phyloP scores from a whole-genome alignment of 2,797 vertebrate species.

The Semotilus atromaculatus region DNA sequence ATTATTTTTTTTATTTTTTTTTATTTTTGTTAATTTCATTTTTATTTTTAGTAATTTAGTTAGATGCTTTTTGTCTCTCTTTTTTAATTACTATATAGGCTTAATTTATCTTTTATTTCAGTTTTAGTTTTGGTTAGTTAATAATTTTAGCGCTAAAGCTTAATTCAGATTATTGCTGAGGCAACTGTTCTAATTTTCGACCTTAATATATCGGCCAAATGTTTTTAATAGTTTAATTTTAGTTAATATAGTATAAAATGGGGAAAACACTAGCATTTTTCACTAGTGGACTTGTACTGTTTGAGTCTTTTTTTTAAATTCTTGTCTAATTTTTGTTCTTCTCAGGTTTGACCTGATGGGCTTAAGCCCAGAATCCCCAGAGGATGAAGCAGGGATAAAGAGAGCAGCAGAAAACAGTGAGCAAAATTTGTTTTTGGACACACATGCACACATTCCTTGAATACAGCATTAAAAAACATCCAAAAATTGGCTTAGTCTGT shows the following conservation, averaged over 20 bases:
- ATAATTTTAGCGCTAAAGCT: not conserved
- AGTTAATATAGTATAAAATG: not conserved
- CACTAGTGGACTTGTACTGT: not conserved
- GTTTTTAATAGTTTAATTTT: not conserved
- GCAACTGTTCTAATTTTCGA: too few relatives aligned
- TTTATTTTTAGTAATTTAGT: not conserved
- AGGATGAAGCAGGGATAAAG: slow-evolving; percentile 96
- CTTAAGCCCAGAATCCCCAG: slow-evolving; percentile 88
- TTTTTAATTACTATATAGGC: not conserved
- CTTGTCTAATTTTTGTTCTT: not conserved
- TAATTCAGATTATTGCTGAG: too few relatives aligned
- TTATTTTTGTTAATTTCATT: not conserved
- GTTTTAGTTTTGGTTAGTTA: not conserved
- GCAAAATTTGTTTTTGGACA: slow-evolving; percentile 56
- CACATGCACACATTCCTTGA: not conserved
- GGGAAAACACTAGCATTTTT: not conserved
- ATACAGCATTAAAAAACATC: not conserved
- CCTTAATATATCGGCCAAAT: too few relatives aligned
- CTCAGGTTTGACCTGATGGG: slow-evolving; percentile 96
- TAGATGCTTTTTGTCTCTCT: not conserved
- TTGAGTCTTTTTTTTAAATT: not conserved
- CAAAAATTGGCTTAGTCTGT: not conserved
- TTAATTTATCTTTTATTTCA: not conserved
- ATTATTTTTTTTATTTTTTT: not conserved
- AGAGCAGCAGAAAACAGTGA: slow-evolving; percentile 95